Evolutionary conservation across 1,140 invertebrate species (phyloP), one percentile per base, ranked within the genome.

Genomic region (Temnothorax nylanderi): DNA sequence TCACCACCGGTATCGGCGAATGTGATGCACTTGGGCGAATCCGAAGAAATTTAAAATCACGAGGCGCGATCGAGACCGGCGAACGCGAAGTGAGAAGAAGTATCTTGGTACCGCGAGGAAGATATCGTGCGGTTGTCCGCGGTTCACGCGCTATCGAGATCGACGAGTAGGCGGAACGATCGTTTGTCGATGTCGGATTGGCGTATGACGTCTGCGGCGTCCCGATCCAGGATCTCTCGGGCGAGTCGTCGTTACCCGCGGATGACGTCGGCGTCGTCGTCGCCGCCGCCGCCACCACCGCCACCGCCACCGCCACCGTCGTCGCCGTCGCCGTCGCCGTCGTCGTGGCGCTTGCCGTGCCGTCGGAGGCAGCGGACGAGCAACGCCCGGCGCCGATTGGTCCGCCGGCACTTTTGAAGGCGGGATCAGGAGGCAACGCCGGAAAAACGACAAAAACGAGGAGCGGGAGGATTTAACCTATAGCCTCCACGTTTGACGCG

Each of bases 391-490:
- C 91, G 89, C 89, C 90, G 94, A 95, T 95, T 95, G 95, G 95
- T 95, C 93, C 91, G 88, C 81, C 77, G 89, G 89, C 93, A 95
- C 93, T 95, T 95, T 94, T 94, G 95, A 95, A 95, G 95, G 95
- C 95, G 95, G 95, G 95, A 95, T 95, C 95, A 95, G 95, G 94
- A 95, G 94, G 93, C 95, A 94, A 92, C 92, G 90, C 90, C 93
- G 93, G 93, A 95, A 94, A 94, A 95, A 95, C 93, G 93, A 94
- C 92, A 94, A 95, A 95, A 95, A 94, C 91, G 89, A 87, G 87
- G 87, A 93, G 91, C 89, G 93, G 87, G 92, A 94, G 94, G 94
- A 95, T 95, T 95, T 95, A 95, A 95, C 95, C 94, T 95, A 95
- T 95, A 95, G 94, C 93, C 89, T 91, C 92, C 92, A 95, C 93